These are phyloP conservation scores for Phaedon cochleariae DNA, from an alignment of 2,888 invertebrate genomes.

Conservation along the genomic window DNA sequence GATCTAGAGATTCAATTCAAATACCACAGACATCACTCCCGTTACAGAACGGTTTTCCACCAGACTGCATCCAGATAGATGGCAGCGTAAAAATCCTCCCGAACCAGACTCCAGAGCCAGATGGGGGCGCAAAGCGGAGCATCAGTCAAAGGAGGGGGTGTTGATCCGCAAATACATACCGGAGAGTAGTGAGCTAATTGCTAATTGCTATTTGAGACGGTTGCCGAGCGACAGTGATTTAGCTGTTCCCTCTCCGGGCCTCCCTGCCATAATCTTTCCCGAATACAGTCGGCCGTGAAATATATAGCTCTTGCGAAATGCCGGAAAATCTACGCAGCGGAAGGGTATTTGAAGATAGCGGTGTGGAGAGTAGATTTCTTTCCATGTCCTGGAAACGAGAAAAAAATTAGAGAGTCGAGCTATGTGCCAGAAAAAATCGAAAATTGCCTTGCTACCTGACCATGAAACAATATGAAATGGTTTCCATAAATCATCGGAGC, in stretches of 20 bases:
- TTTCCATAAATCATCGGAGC: too few species aligned
- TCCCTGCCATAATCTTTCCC: conserved; percentile 47
- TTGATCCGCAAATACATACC: conserved; percentile 52
- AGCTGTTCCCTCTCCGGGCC: conserved; percentile 47
- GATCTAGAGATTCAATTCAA: too few species aligned
- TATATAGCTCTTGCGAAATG: conserved; percentile 36
- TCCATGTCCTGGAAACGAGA: too few species aligned
- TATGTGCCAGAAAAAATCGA: too few species aligned
- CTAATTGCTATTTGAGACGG: conserved; percentile 59
- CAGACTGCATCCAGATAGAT: too few species aligned
- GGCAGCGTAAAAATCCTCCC: not conserved
- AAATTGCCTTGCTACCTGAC: too few species aligned
- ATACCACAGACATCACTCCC: too few species aligned
- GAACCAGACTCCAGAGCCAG: not conserved
- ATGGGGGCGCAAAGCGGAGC: conserved; percentile 27
- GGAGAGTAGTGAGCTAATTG: conserved; percentile 58
- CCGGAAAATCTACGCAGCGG: too few species aligned
- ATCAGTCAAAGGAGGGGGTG: conserved; percentile 44
- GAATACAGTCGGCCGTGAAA: conserved; percentile 54
- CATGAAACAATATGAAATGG: too few species aligned
- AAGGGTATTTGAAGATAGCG: not conserved
- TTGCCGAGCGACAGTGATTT: conserved; percentile 58
- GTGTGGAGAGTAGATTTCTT: too few species aligned
- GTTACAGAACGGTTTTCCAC: too few species aligned
- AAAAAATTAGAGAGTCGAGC: too few species aligned